Evolutionary conservation across 2,113 vertebrate species (phyloP), one percentile per base, ranked within the genome.

Genomic region (Pogonocichla stellata): DNA sequence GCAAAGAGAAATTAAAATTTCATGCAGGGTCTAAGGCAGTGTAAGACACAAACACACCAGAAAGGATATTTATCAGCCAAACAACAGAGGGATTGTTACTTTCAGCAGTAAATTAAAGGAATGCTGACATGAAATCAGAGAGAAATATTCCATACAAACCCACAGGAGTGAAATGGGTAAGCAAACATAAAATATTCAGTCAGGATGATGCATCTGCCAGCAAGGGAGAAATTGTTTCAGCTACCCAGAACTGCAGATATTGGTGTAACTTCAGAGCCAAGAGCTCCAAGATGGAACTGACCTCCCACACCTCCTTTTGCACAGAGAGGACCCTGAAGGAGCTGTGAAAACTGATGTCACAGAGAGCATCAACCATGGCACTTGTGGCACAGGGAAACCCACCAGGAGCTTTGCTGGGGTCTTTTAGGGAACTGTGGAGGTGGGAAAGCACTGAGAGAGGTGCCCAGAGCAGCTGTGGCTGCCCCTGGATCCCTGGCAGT

Each of bases 1-100:
- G 85, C 62, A 61, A 89, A 95, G 71, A 82, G 62, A 88, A 93
- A 97, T 96, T 43, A 86, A 93, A 90, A 80, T 96, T 95, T 92
- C 90, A 88, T 90, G 79, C 75, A 28, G 75, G 58, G 40, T 90
- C 28, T 51, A 42, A 85, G 74, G 81, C 45, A 48, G 53, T 9
- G 45, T 51, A 74, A 94, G 81, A 42, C 71, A 93, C 38, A 88
- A 88, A 82, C 20, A 33, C 9, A 82, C 13, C 42, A 90, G 74
- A 62, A 87, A 87, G 66, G 88, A 77, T 65, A 82, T 85, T 90
- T 75, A 50, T 85, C 7, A 1, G 53, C 85, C 75, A 61, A 77
- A 75, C 74, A 85, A 29, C 48, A 19, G 42, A 61, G 54, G 45
- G 57, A 45, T 58, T 2, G 4, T 31, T 65, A 54, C 74, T 96